These are phyloP conservation scores for Tachuris rubrigastra DNA, from an alignment of 2,113 vertebrate genomes.

Conservation along the genomic window DNA sequence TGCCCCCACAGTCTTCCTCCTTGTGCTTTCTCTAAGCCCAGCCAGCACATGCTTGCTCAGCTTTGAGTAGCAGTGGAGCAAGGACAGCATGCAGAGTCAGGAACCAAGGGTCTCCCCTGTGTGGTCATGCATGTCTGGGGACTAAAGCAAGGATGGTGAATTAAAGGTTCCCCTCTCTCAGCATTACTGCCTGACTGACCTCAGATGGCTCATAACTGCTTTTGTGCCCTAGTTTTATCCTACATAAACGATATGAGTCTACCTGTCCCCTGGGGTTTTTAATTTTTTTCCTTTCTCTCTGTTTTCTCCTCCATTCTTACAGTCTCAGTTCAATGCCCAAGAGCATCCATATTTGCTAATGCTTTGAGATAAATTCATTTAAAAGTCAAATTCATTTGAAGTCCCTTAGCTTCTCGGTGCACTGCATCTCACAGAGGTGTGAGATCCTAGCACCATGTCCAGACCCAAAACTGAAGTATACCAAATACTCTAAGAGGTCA, in stretches of 20 bases:
- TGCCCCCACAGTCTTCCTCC: background rate
- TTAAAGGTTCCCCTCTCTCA: background rate
- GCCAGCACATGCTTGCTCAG: background rate
- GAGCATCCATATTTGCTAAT: background rate
- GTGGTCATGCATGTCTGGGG: background rate
- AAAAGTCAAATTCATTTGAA: background rate
- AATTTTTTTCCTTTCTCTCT: background rate
- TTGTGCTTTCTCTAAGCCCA: background rate
- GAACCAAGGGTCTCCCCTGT: rapidly evolving
- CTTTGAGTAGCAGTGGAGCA: rapidly evolving
- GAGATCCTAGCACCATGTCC: background rate
- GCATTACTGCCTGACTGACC: background rate
- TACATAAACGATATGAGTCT: background rate
- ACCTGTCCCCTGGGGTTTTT: background rate
- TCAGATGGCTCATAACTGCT: background rate
- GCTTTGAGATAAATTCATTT: background rate
- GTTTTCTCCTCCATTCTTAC: background rate
- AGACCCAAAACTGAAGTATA: background rate
- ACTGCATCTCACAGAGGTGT: background rate
- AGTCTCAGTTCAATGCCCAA: background rate
- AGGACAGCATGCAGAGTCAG: background rate
- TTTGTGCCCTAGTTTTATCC: background rate
- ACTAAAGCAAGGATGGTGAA: background rate
- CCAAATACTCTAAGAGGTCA: background rate
- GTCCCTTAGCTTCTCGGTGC: background rate